A percentile compares a stretch with the other conserved stretches of the same genome.
These are phyloP conservation scores for Muntiacus muntjak DNA, from an alignment of 2,113 vertebrate genomes.

Conservation along the genomic window DNA sequence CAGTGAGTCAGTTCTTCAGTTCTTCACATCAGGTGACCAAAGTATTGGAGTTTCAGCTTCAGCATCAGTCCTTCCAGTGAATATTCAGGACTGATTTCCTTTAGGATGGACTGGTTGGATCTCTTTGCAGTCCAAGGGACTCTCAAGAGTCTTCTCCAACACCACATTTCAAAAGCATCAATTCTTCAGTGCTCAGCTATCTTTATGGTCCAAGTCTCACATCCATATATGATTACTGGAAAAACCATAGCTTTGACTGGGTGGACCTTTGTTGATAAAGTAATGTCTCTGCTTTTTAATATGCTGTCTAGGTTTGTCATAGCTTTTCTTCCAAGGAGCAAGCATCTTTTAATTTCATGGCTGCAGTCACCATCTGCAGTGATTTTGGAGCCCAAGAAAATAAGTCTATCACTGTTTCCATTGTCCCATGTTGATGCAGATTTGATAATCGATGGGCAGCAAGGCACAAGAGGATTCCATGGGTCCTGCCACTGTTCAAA, in stretches of 20 bases:
- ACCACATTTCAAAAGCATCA: neutral
- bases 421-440: rapidly evolving
- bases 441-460: neutral
- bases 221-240: neutral
- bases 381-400: neutral
- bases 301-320: neutral
- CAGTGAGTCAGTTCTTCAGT: neutral
- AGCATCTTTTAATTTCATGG: neutral
- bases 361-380: neutral
- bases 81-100: neutral
- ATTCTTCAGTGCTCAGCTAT: rapidly evolving
- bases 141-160: neutral
- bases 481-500: neutral
- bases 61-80: neutral
- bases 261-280: neutral
- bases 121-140: neutral
- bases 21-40: neutral
- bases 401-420: neutral
- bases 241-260: neutral
- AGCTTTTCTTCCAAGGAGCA: neutral
- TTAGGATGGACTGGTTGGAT: neutral
- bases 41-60: neutral
- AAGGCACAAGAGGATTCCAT: neutral
- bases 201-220: neutral
- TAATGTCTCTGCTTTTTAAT: neutral